Conservation (phyloP, 2,888 invertebrate genomes). For the Melangyna quadrimaculata region DNA sequence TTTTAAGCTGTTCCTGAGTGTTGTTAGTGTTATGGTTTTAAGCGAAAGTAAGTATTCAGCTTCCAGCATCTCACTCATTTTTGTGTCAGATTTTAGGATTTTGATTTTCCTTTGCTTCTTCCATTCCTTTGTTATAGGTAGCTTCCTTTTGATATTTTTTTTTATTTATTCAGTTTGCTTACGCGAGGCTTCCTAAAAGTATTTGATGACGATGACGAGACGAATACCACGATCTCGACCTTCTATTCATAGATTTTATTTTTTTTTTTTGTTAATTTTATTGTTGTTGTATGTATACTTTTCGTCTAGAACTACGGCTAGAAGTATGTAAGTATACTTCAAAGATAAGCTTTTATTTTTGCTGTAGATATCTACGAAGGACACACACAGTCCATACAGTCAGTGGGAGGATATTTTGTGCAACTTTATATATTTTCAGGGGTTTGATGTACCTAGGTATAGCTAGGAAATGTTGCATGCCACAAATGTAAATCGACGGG, state of each 20-base stretch:
- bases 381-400: conserved; percentile 41
- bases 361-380: background rate
- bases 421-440: background rate
- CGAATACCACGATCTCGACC: conserved; percentile 22
- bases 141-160: conserved; percentile 24
- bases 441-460: conserved; percentile 38
- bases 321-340: background rate
- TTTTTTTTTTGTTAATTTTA: background rate
- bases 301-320: background rate
- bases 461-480: conserved; percentile 62
- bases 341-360: conserved; percentile 27
- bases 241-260: conserved; percentile 47
- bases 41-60: conserved; percentile 52
- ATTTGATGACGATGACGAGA: background rate
- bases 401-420: conserved; percentile 14
- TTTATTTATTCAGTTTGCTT: conserved; percentile 24
- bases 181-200: conserved; percentile 40
- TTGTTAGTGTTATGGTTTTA: conserved; percentile 39
- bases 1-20: background rate
- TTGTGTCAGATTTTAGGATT: conserved; percentile 67
- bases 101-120: conserved; percentile 25
- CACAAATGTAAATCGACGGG: conserved; percentile 59
- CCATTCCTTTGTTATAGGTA: background rate
- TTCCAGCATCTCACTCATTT: conserved; percentile 48
- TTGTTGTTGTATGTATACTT: background rate